phyloP scores from a whole-genome alignment of 2,797 vertebrate genomes.

The Philypnodon macrostomus region DNA sequence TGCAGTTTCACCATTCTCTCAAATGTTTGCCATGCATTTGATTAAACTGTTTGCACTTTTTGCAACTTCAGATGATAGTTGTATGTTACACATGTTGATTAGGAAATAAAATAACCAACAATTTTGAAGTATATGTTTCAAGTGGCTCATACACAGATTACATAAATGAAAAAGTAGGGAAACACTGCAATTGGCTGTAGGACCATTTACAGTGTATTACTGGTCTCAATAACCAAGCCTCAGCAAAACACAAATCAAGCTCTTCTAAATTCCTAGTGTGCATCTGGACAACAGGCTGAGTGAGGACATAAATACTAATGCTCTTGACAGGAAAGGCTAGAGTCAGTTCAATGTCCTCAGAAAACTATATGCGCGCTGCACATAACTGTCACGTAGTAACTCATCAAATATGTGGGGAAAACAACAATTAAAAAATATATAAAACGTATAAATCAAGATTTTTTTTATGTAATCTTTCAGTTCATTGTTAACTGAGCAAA shows the following conservation, averaged over 20 bases:
- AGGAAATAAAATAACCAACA: constrained; percentile 37
- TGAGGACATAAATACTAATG: not conserved
- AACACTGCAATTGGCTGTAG: too few relatives aligned
- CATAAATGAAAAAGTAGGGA: too few relatives aligned
- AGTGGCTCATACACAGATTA: not conserved
- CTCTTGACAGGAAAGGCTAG: too few relatives aligned
- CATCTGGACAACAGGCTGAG: not conserved
- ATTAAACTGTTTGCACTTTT: constrained; percentile 40
- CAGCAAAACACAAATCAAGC: too few relatives aligned
- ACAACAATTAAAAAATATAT: not conserved
- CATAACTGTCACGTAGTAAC: too few relatives aligned
- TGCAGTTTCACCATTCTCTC: constrained; percentile 6
- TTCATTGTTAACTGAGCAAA: too few relatives aligned
- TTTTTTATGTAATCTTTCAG: too few relatives aligned
- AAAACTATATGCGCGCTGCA: too few relatives aligned
- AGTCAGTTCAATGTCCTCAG: not conserved
- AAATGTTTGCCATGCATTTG: constrained; percentile 30
- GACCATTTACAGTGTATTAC: too few relatives aligned
- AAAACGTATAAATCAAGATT: too few relatives aligned
- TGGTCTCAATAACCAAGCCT: not conserved
- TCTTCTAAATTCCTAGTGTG: too few relatives aligned
- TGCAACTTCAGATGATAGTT: constrained; percentile 24
- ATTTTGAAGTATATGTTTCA: not conserved
- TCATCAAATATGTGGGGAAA: too few relatives aligned
- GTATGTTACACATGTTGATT: constrained; percentile 24